A percentile compares a stretch with the other conserved stretches of the same genome.
These are phyloP conservation scores for Tenrec ecaudatus DNA, from an alignment of 2,113 vertebrate genomes.

Conservation along the genomic window DNA sequence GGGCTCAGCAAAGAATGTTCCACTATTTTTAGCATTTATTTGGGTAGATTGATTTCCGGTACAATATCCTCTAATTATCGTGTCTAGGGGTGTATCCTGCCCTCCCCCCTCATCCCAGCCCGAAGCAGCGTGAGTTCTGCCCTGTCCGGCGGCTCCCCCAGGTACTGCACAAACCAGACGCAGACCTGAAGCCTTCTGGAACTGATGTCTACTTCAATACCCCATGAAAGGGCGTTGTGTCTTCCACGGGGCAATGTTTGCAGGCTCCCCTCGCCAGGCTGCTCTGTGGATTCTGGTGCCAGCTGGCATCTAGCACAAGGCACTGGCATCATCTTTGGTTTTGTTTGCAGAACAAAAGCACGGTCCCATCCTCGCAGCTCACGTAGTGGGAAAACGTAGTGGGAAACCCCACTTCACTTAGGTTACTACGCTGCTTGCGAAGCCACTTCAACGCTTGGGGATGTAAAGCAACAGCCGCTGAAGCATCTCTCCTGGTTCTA, in stretches of 20 bases:
- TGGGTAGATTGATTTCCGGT: not conserved
- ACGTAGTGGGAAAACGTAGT: not conserved
- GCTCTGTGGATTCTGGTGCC: not conserved
- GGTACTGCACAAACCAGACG: not conserved
- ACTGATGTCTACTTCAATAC: not conserved
- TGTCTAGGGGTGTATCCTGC: conserved; percentile 19
- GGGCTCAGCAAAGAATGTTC: not conserved
- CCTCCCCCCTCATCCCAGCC: not conserved
- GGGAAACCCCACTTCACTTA: not conserved
- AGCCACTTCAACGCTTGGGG: not conserved
- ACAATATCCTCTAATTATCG: not conserved
- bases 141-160: not conserved
- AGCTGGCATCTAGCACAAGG: conserved; percentile 17
- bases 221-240: not conserved
- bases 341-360: conserved; percentile 28
- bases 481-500: not conserved
- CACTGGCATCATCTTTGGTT: not conserved
- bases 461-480: not conserved
- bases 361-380: not conserved
- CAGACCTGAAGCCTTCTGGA: not conserved
- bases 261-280: not conserved
- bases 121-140: not conserved
- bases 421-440: not conserved
- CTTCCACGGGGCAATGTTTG: not conserved
- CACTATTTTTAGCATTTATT: conserved; percentile 30